Evolutionary conservation across 92 coral and sea anemone species (phyloP).

Genomic region (Virgularia gustaviana): DNA sequence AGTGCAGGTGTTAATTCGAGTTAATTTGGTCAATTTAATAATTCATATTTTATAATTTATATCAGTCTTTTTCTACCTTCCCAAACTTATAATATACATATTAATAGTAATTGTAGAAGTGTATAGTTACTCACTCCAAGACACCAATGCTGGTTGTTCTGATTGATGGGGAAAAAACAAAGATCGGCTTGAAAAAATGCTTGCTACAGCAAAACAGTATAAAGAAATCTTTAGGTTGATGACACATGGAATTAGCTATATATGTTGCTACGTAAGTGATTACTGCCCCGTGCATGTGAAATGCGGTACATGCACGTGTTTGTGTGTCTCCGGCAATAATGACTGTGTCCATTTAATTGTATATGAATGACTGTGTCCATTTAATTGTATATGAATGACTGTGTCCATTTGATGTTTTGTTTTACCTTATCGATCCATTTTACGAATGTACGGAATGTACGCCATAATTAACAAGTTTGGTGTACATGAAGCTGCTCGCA

Average conservation of each 20-base stretch:
- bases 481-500: background rate
- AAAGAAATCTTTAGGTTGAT: background rate
- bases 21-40: background rate
- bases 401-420: no score
- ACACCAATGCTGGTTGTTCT: constrained; percentile 21
- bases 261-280: background rate
- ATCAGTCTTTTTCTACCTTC: background rate
- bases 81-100: background rate
- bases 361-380: no score
- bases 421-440: no score
- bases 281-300: no score
- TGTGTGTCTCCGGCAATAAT: no score
- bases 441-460: no score
- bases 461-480: background rate
- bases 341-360: no score
- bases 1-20: background rate
- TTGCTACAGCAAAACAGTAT: background rate
- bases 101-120: background rate
- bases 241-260: background rate
- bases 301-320: no score
- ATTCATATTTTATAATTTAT: background rate
- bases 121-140: constrained; percentile 16
- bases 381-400: no score
- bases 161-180: constrained; percentile 16
- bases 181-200: background rate